Evolutionary conservation across 2,797 vertebrate genomes (phyloP), one percentile per base, ranked within the genome.

Genomic region (Mus spretus): DNA sequence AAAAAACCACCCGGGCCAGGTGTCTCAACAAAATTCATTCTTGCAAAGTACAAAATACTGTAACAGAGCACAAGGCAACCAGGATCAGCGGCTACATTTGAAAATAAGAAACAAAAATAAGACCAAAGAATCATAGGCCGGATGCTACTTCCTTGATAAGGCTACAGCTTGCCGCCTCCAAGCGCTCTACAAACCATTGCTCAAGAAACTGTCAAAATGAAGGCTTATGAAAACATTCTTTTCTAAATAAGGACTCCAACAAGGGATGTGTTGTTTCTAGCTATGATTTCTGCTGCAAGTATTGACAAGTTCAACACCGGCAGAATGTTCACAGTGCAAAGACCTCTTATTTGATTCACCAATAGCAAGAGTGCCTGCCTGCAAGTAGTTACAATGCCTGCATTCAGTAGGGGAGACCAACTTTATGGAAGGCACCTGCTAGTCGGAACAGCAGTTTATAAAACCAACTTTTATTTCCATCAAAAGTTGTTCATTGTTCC

Each of bases 131-230:
- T 92, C 92, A 92, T 80, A 96, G 28, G 93, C 57, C 37, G 90
- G 83, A 26, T 65, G 77, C 94, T 93, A 97, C 96, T 97, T 97
- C 95, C 96, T 97, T 97, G 96, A 90, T 40, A 94, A 14, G 59
- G 19, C 12, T 93, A 82, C 90, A 97, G 96, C 93, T 92, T 91
- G 72, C n/a, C 85, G 95, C 78, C 90, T 80, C 70, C 59, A 89
- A 89, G 75, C 88, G 89, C 83, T 95, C 85, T 74, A 92, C 78
- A 89, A 90, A 96, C 75, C 40, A 95, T 3, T 95, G 94, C 92
- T 70, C 55, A 89, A 96, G 79, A 96, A 97, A 96, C 63, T 93
- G 93, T 96, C 94, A 97, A 95, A 98, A 97, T 59, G 93, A 97
- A 74, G 11, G 90, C 90, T 86, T 94, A 85, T 44, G 89, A 91